These are phyloP conservation scores for Serrognathus titanus DNA, from an alignment of 2,888 invertebrate species.

Conservation along the genomic window DNA sequence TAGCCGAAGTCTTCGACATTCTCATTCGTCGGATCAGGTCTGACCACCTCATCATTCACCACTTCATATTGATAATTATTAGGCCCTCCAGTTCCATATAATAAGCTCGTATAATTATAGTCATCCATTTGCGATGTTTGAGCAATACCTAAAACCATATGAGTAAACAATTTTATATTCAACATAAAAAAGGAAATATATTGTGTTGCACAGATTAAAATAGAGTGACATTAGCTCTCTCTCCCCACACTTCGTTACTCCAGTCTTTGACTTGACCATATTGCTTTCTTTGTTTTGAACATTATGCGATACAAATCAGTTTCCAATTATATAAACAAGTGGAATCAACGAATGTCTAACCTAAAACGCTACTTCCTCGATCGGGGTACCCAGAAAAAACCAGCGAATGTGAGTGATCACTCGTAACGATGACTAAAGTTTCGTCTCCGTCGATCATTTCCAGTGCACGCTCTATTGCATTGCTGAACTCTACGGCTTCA, in stretches of 20 bases:
- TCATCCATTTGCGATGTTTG: conserved; percentile 59
- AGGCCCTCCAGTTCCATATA: conserved; percentile 74
- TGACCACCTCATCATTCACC: conserved; percentile 42
- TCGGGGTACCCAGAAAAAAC: conserved; percentile 74
- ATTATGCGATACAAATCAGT: not conserved
- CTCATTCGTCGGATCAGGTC: conserved; percentile 60
- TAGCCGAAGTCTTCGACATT: conserved; percentile 65
- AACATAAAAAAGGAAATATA: no score
- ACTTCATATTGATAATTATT: conserved; percentile 59
- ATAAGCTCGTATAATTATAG: conserved; percentile 71
- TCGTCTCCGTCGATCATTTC: conserved; percentile 53
- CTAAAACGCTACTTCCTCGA: conserved; percentile 67
- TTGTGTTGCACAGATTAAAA: no score
- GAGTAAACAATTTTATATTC: not conserved
- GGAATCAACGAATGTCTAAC: conserved; percentile 43
- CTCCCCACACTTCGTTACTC: no score
- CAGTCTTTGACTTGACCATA: no score
- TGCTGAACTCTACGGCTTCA: conserved; percentile 76
- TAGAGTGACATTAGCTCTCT: no score
- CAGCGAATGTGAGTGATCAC: conserved; percentile 79
- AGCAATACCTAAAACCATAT: conserved; percentile 54
- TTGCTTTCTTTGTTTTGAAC: no score
- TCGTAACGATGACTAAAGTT: conserved; percentile 81
- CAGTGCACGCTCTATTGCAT: conserved; percentile 69
- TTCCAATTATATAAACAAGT: not conserved